Conservation (phyloP, 2,888 invertebrate genomes). For the Mimas tiliae region DNA sequence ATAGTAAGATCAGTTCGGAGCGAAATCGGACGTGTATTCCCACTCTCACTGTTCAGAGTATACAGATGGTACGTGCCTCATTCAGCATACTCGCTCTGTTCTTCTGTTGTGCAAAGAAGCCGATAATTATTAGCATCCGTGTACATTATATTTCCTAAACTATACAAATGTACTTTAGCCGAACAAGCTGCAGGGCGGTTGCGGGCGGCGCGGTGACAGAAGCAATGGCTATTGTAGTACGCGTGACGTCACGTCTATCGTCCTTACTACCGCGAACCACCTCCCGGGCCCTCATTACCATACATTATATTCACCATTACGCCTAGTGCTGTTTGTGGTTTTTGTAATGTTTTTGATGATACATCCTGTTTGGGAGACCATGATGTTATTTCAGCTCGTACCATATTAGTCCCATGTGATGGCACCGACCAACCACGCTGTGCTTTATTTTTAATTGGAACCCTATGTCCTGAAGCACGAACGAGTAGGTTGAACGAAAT, state of each 20-base stretch:
- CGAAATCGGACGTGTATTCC: too few relatives aligned
- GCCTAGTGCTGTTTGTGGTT: conserved; percentile 69
- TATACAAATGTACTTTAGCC: neutral
- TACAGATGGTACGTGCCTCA: neutral
- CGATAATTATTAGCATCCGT: neutral
- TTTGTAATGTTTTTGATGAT: conserved; percentile 73
- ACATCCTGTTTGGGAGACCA: conserved; percentile 50
- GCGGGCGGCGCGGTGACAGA: conserved; percentile 51
- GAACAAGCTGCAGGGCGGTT: conserved; percentile 39
- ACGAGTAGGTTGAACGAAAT: conserved; percentile 13
- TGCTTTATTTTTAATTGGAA: conserved; percentile 41
- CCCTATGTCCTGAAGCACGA: conserved; percentile 13
- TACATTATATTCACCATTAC: conserved; percentile 82
- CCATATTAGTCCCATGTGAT: conserved; percentile 48
- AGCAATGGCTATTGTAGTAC: conserved; percentile 73
- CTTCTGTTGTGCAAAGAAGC: neutral
- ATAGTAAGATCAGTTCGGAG: too few relatives aligned
- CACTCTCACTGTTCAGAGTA: too few relatives aligned
- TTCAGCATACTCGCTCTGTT: neutral
- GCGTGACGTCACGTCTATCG: conserved; percentile 79
- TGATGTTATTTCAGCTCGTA: conserved; percentile 34
- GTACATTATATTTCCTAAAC: neutral
- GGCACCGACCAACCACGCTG: conserved; percentile 30
- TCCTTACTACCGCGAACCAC: conserved; percentile 70
- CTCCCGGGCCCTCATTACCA: conserved; percentile 79